phyloP scores from a whole-genome alignment of 1,140 invertebrate species.

The Anthonomus grandis region DNA sequence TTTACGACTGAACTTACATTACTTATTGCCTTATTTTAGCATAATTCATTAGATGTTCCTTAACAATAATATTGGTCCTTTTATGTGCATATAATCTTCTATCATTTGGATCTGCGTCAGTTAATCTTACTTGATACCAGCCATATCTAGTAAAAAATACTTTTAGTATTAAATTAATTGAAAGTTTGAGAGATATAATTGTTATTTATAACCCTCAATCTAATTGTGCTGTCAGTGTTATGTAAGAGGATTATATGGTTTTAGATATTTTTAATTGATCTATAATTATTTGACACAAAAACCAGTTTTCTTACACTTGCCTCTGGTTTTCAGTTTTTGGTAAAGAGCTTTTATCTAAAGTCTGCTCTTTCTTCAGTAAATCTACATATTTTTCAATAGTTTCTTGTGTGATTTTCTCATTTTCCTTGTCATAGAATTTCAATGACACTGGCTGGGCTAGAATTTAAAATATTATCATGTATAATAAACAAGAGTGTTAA shows the following conservation, averaged over 20 bases:
- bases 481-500: background rate
- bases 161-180: no score
- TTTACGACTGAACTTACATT: no score
- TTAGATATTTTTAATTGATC: no score
- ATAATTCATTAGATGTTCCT: conserved; percentile 47
- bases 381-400: conserved; percentile 14
- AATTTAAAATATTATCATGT: background rate
- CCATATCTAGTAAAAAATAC: conserved; percentile 44
- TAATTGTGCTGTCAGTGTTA: no score
- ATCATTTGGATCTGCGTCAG: conserved; percentile 33
- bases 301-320: conserved; percentile 7
- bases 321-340: conserved; percentile 25
- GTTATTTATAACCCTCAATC: no score
- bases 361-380: conserved; percentile 12
- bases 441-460: conserved; percentile 26
- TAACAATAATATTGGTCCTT: conserved; percentile 41
- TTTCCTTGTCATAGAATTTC: conserved; percentile 34
- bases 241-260: no score
- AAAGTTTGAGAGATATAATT: no score
- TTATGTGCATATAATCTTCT: conserved; percentile 43
- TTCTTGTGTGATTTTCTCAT: conserved; percentile 21
- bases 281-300: no score
- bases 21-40: conserved; percentile 42
- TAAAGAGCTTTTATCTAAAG: conserved; percentile 3
- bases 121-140: conserved; percentile 44